phyloP scores from a whole-genome alignment of 1,140 invertebrate species.

The Medauroidea extradentata region DNA sequence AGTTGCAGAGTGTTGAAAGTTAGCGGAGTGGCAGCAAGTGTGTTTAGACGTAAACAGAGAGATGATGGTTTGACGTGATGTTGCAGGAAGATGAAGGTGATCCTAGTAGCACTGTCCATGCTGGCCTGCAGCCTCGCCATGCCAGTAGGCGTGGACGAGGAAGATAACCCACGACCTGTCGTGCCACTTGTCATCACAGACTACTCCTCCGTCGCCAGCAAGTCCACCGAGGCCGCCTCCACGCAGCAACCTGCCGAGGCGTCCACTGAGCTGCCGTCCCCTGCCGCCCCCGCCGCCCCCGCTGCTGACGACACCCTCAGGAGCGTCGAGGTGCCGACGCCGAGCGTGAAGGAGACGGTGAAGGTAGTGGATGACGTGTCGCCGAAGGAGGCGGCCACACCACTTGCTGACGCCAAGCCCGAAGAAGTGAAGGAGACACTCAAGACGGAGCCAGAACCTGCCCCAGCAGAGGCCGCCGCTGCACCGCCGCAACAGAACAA shows the following conservation, averaged over 20 bases:
- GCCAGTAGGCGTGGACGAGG: constrained; percentile 31
- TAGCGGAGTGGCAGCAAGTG: no score
- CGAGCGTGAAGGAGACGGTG: not conserved
- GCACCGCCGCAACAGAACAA: constrained; percentile 14
- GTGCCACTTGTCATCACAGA: constrained; percentile 40
- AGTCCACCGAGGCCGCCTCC: constrained; percentile 6
- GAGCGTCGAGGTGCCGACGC: constrained; percentile 5
- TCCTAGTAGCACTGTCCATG: constrained; percentile 32
- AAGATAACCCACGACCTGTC: constrained; percentile 26
- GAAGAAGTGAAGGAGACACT: not conserved
- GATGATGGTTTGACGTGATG: no score
- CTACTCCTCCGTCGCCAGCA: constrained; percentile 40
- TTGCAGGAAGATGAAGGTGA: constrained; percentile 36
- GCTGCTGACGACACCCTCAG: constrained; percentile 11
- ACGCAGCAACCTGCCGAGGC: constrained; percentile 14
- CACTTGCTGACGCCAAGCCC: not conserved
- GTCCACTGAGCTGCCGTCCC: constrained; percentile 1
- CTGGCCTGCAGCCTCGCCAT: constrained; percentile 32
- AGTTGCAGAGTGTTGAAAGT: no score
- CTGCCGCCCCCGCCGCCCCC: not conserved
- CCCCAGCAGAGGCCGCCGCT: constrained; percentile 12
- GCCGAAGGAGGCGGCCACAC: not conserved
- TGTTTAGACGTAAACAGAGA: no score
- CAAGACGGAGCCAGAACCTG: constrained; percentile 12
- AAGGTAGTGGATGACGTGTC: not conserved